Evolutionary conservation across 2,113 vertebrate genomes (phyloP), one percentile per base, ranked within the genome.

Genomic region (Porphyrio hochstetteri): DNA sequence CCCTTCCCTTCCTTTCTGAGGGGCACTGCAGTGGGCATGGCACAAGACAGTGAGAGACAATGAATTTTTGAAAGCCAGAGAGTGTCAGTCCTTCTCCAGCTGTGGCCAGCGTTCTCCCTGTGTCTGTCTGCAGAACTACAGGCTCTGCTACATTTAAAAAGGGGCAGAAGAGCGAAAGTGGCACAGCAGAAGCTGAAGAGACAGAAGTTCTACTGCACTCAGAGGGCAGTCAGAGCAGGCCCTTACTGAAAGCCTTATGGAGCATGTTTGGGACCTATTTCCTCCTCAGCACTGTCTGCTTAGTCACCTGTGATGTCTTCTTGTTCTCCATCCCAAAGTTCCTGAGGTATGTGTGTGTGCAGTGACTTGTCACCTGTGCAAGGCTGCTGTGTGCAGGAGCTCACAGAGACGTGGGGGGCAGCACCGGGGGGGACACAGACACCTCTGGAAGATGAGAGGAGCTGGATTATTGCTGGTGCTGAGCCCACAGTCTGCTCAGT

Each of bases 321-420:
- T 98, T 99, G 98, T 99, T 99, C 63, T 94, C 98, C 35, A 97
- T 98, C 55, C 99, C 99, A 9, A 98, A 98, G 90, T 97, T 99
- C 56, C 97, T 99, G 76, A 99, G 99, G 99, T 99, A 93, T 90
- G 98, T 95, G 38, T 8, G 4, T 29, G 56, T 65, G 2, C 10
- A 25, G 33, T 18, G 3, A 55, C 86, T 86, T 53, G 2, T 48
- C 63, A n/a, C 5, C 16, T 0, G 4, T 44, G 36, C 25, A 20
- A 31, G 82, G 38, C 4, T 25, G 53, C 44, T 21, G 25, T 11
- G 16, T 50, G 25, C 38, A 19, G 23, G 44, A 76, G 53, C 67
- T 82, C 42, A 60, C 40, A 35, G 27, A 72, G 59, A 3, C 50
- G 36, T 13, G 16, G 13, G 1, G 29, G 24, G 14, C 71, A 67